Evolutionary conservation across 2,888 invertebrate genomes (phyloP), one percentile per base, ranked within the genome.

Genomic region (Hydriomena furcata): DNA sequence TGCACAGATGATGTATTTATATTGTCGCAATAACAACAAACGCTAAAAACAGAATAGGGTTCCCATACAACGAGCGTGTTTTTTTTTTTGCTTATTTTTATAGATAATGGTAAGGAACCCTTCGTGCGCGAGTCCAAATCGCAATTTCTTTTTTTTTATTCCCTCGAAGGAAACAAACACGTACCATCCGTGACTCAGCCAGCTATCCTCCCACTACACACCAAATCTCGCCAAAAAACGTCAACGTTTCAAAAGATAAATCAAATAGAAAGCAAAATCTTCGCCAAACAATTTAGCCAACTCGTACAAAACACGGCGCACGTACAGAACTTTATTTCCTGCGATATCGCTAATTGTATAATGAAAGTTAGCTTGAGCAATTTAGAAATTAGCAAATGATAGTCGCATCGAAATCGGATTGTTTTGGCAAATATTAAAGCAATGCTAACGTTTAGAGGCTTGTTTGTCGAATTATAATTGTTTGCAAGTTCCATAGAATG

Each of bases 361-460:
- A 61, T 57, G 51, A 57, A 61, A 58, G 55, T 54, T 35, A 43
- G 53, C 52, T 55, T 55, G 43, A 47, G 48, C 44, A 59, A 54
- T 58, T 54, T 52, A 30, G 47, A 48, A 53, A 60, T 59, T 60
- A 58, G 58, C 55, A 53, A 58, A 54, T 48, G 53, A 52, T 60
- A 55, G 58, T 43, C 35, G 36, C 54, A 60, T 56, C 28, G 58
- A 47, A 51, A 57, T 52, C 51, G 37, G 44, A 57, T 61, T 61
- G 50, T 50, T 54, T 51, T 36, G 41, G 51, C 49, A 51, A 56
- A 47, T 41, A 37, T 34, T 46, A 41, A 54, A 46, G 23, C 41
- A 36, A 12, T 24, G 12, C 24, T 5, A 36, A 24, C n/a, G 31
- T 8, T 31, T 12, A 17, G 17, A 2, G 7, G 40, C 17, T 30